phyloP scores from a whole-genome alignment of 1,140 invertebrate species.

The Brachionus asplanchnoidis region DNA sequence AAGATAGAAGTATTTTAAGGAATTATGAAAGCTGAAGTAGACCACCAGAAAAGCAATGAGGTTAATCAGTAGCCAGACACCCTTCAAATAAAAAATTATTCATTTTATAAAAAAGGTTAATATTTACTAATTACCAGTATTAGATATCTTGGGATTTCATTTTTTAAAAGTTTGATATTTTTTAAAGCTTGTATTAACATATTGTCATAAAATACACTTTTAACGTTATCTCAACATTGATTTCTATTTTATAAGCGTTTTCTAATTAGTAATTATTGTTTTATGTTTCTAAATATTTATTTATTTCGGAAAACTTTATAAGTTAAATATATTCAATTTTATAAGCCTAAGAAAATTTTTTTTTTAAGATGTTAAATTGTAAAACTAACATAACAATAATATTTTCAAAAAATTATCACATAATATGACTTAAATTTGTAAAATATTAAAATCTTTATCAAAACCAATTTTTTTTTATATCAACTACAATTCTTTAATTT shows the following conservation, averaged over 20 bases:
- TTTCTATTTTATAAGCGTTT: not conserved
- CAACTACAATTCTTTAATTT: no score
- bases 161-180: conserved; percentile 27
- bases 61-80: conserved; percentile 30
- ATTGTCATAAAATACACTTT: not conserved
- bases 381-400: not conserved
- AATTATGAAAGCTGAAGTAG: conserved; percentile 13
- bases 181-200: conserved; percentile 3
- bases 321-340: not conserved
- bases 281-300: not conserved
- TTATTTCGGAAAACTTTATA: not conserved
- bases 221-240: not conserved
- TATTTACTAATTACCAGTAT: not conserved
- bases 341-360: not conserved
- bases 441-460: not conserved
- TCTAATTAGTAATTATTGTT: not conserved
- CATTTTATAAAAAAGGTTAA: not conserved
- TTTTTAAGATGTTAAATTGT: not conserved
- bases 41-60: not conserved
- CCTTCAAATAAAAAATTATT: not conserved
- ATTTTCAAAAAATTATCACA: not conserved
- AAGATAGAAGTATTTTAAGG: conserved; percentile 19
- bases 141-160: conserved; percentile 30
- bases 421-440: not conserved
- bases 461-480: not conserved